These are phyloP conservation scores for Oeneis ivallda DNA, from an alignment of 2,888 invertebrate genomes.

Conservation along the genomic window DNA sequence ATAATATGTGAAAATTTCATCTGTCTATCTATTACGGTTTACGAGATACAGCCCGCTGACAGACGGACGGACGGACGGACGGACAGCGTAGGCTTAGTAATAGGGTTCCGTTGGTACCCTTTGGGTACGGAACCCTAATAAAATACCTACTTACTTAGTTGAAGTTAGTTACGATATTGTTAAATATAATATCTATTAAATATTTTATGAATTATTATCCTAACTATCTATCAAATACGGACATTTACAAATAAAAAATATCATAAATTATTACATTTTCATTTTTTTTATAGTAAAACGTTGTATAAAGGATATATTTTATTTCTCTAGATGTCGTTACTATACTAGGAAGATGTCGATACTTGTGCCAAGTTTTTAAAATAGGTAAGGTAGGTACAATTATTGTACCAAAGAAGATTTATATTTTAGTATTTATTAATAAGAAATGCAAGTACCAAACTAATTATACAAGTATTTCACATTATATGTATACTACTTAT, in stretches of 20 bases:
- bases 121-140: too few relatives aligned
- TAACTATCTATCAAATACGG: background rate
- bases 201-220: background rate
- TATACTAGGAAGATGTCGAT: slow-evolving; percentile 11
- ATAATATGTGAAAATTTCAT: too few relatives aligned
- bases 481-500: background rate
- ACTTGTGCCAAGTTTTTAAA: background rate
- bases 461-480: slow-evolving; percentile 4
- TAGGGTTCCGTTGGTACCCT: too few relatives aligned
- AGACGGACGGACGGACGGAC: too few relatives aligned
- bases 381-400: too few relatives aligned
- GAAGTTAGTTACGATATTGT: slow-evolving; percentile 7
- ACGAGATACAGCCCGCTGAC: too few relatives aligned
- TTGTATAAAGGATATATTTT: too few relatives aligned
- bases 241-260: background rate
- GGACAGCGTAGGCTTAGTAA: too few relatives aligned
- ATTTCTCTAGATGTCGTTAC: too few relatives aligned
- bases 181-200: slow-evolving; percentile 5
- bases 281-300: background rate
- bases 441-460: slow-evolving; percentile 5
- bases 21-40: too few relatives aligned
- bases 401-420: too few relatives aligned
- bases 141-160: too few relatives aligned
- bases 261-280: background rate
- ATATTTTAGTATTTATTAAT: background rate